Evolutionary conservation across 2,888 invertebrate genomes (phyloP), one percentile per base, ranked within the genome.

Genomic region (Troides helena): DNA sequence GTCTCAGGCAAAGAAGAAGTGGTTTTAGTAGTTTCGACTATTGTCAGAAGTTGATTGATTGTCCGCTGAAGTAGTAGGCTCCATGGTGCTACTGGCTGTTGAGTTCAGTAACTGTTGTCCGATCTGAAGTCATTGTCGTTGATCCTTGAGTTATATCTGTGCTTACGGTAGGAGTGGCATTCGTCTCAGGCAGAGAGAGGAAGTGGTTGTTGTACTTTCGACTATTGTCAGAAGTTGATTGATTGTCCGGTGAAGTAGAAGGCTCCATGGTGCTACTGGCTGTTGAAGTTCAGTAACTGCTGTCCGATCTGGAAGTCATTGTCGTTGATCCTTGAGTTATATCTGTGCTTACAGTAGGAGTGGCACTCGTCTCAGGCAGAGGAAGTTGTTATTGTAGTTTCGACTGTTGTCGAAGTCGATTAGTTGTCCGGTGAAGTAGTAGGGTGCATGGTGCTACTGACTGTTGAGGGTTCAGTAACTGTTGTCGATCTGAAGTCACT

Each of bases 161-260:
- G 75, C 88, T 88, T 23, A 83, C 82, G 69, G 83, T 86, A 43
- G 88, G 83, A 67, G 84, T 86, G 6, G 75, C 72, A 36, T 85
- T 87, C 36, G 86, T 86, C 72, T 89, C 86, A 78, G 86, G 85
- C 75, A n/a, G n/a, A 76, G 82, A 12, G 30, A 14, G 8, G 68
- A 68, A 53, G 69, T 65, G 18, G 50, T 50, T 50, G 17, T 14
- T 17, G 50, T 50, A 14, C 17, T 50, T 12, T 63, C 57, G 10
- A 30, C 39, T 18, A 62, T 62, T 30, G 65, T 67, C 3, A n/a
- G 58, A 30, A 30, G 30, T 30, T 3, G 3, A 30, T 30, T 30
- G 2, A 30, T 30, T 68, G 21, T 70, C 61, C n/a, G 67, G 21
- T 30, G 62, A 39, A 59, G 73, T 62, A 39, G 71, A 70, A 18